Evolutionary conservation across 2,888 invertebrate species (phyloP).

Genomic region (Cephus sareptanus): DNA sequence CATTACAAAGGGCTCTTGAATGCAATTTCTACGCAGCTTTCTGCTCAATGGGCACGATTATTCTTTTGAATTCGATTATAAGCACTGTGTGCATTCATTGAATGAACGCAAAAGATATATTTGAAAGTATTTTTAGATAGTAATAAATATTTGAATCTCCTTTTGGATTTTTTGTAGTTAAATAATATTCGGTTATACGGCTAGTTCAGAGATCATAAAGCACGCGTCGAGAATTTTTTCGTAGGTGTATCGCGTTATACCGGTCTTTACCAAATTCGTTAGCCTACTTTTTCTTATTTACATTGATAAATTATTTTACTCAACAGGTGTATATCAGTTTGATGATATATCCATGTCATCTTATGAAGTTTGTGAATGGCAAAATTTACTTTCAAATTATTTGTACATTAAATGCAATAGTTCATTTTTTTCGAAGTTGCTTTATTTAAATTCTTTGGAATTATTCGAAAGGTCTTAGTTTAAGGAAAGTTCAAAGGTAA

Average conservation of each 20-base stretch:
- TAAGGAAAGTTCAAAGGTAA: not conserved
- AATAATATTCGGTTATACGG: not conserved
- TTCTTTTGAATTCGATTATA: not conserved
- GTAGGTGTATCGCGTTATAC: conserved; percentile 13
- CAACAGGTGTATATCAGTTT: conserved; percentile 18
- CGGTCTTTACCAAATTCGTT: conserved; percentile 16
- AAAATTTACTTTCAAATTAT: not conserved
- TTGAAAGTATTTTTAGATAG: not conserved
- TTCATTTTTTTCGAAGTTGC: not conserved
- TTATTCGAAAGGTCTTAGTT: not conserved
- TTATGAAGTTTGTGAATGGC: not conserved
- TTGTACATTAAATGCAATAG: not conserved
- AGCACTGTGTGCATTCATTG: not conserved
- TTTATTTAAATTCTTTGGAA: not conserved
- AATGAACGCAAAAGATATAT: not conserved
- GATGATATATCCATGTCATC: not conserved
- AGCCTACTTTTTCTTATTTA: conserved; percentile 15
- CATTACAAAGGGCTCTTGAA: not conserved
- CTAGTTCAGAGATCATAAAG: not conserved
- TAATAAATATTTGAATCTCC: not conserved
- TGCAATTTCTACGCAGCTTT: not conserved
- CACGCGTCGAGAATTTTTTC: not conserved
- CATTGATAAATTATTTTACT: conserved; percentile 18
- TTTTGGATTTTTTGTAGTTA: not conserved
- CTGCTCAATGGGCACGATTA: not conserved